Conservation (phyloP, 1,140 invertebrate genomes). For the Macrocentrus cingulum region DNA sequence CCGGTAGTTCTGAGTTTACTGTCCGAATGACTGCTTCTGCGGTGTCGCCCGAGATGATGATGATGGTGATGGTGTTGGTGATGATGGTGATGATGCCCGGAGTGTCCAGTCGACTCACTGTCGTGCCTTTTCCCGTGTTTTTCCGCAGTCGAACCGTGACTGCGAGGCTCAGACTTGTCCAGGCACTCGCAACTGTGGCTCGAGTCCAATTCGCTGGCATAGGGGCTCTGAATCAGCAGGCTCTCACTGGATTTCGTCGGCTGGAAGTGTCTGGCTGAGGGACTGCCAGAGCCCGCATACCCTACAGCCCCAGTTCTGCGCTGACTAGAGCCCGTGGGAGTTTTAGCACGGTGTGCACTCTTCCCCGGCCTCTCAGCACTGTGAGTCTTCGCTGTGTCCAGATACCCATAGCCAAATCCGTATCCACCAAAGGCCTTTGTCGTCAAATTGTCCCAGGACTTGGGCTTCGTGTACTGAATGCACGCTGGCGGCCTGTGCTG, state of each 20-base stretch:
- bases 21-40: conserved; percentile 9
- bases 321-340: conserved; percentile 58
- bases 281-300: conserved; percentile 33
- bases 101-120: not conserved
- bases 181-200: conserved; percentile 55
- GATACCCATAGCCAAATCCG: conserved; percentile 80
- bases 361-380: conserved; percentile 58
- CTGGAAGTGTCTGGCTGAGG: conserved; percentile 42
- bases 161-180: conserved; percentile 31
- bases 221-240: conserved; percentile 15
- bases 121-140: not conserved
- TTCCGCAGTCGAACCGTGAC: too few relatives aligned
- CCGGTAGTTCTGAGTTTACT: not conserved
- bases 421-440: conserved; percentile 81
- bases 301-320: conserved; percentile 48
- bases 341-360: conserved; percentile 55
- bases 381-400: conserved; percentile 67
- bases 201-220: conserved; percentile 22
- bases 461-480: conserved; percentile 73
- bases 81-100: conserved; percentile 21
- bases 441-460: conserved; percentile 84
- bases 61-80: conserved; percentile 12
- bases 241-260: conserved; percentile 47
- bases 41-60: conserved; percentile 10
- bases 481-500: conserved; percentile 60